A percentile compares a stretch with the other conserved stretches of the same genome.
phyloP scores from a whole-genome alignment of 2,888 invertebrate species.

The Geotrupes spiniger region DNA sequence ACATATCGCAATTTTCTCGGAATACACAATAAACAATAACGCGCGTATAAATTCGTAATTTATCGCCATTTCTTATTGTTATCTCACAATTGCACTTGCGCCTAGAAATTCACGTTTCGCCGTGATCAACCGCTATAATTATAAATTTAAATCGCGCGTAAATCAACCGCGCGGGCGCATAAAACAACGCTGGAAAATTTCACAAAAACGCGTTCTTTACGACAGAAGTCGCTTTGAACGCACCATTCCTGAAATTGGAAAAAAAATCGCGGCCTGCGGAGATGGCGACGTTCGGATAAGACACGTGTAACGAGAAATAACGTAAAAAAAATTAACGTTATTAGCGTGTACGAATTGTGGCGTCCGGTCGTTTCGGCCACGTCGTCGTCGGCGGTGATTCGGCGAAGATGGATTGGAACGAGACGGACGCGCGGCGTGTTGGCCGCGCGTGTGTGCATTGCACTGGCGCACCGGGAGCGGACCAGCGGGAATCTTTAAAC shows the following conservation, averaged over 20 bases:
- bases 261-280: conserved; percentile 14
- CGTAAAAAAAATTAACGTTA: conserved; percentile 20
- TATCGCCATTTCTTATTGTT: too few relatives aligned
- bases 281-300: conserved; percentile 11
- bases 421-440: conserved; percentile 11
- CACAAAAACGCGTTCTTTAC: conserved; percentile 19
- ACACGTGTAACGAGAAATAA: conserved; percentile 12
- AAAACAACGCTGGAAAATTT: background rate
- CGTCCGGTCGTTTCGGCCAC: background rate
- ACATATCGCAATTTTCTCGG: too few relatives aligned
- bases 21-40: too few relatives aligned
- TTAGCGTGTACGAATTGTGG: conserved; percentile 21
- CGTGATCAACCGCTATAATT: conserved; percentile 2
- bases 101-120: too few relatives aligned
- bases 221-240: conserved; percentile 27
- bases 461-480: conserved; percentile 22
- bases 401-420: conserved; percentile 6
- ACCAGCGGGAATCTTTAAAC: conserved; percentile 31
- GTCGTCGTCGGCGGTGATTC: background rate
- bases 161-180: background rate
- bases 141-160: background rate
- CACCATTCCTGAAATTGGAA: conserved; percentile 24
- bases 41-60: too few relatives aligned
- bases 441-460: background rate
- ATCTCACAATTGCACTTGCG: too few relatives aligned